Percentiles rank a stretch among this genome's conserved stretches.
Conservation (phyloP, 2,113 vertebrate species). For the Herpetotheres cachinnans region DNA sequence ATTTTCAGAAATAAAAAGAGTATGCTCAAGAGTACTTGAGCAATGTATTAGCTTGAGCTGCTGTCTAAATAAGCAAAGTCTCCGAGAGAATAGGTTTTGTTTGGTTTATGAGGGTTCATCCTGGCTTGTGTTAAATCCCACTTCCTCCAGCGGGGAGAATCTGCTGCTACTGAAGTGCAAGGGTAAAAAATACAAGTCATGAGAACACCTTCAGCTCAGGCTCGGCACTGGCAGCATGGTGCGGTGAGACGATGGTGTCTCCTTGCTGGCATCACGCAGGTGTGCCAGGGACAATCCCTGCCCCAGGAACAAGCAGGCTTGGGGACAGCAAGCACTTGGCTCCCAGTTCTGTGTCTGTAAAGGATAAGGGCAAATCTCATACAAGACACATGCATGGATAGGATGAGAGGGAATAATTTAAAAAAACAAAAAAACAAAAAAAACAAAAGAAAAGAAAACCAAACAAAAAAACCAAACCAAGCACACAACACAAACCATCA, state of each 20-base stretch:
- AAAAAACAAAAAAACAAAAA: background rate
- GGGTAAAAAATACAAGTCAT: background rate
- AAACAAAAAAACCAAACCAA: background rate
- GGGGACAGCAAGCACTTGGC: rapidly evolving
- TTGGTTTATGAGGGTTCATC: background rate
- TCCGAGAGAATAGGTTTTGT: background rate
- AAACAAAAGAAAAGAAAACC: no score
- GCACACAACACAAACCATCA: background rate
- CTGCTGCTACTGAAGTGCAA: background rate
- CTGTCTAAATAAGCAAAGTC: conserved; percentile 5
- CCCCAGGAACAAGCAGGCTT: background rate
- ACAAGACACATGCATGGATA: rapidly evolving
- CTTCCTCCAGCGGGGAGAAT: background rate
- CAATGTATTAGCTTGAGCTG: background rate
- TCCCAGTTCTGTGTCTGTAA: background rate
- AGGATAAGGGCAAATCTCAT: background rate
- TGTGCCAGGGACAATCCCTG: background rate
- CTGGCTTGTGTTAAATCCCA: background rate
- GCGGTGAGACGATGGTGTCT: background rate
- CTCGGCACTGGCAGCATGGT: background rate
- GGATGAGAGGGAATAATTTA: background rate
- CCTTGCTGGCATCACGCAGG: rapidly evolving
- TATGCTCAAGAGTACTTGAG: background rate
- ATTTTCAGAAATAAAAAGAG: background rate
- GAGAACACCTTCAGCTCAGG: background rate